Base-by-base conservation (phyloP, 1,140 invertebrate species). In the Drosophila ficusphila region DNA sequence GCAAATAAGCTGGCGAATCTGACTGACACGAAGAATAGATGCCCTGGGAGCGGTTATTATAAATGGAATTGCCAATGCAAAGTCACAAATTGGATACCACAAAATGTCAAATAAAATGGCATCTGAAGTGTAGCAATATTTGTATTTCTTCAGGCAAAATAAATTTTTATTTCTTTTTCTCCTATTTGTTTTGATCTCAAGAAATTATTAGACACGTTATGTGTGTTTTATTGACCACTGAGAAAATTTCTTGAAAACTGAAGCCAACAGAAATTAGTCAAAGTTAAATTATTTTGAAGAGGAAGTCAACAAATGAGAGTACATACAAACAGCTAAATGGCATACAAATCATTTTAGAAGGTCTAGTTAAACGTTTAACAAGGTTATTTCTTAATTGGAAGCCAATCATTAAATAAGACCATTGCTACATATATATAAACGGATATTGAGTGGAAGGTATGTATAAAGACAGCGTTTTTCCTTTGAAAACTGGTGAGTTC, bases 41-140 rank as follows among this genome's bases (percentile, higher is more conserved):
- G 49, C 65, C 64, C 65, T 69, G 39, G 34, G 62, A 52, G 64
- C 64, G 33, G 61, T 52, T 29, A 27, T 8, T 29, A 51, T 49
- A 31, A 64, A 64, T 48, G 18, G 8, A 9, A 42, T 25, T 29
- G 34, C 25, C 1, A 16, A 38, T 48, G 11, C 39, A n/a, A 19
- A 16, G n/a, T 19, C 4, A 19, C 18, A 19, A 27, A 36, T 48
- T 18, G 23, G 12, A 6, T 1, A 12, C 9, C 1, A 3, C 2
- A 64, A 48, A 65, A 41, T 61, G 19, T 54, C 47, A 21, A 25
- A 33, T 57, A 23, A 57, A 34, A 33, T 23, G 11, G 52, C 33
- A 11, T n/a, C 6, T 9, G 2, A 11, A 2, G 18, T 12, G 47
- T 5, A 14, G 14, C 19, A 56, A 47, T 1, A 2, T 18, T 34